Conservation (phyloP, 2,113 vertebrate species). For the Rattus rattus region DNA sequence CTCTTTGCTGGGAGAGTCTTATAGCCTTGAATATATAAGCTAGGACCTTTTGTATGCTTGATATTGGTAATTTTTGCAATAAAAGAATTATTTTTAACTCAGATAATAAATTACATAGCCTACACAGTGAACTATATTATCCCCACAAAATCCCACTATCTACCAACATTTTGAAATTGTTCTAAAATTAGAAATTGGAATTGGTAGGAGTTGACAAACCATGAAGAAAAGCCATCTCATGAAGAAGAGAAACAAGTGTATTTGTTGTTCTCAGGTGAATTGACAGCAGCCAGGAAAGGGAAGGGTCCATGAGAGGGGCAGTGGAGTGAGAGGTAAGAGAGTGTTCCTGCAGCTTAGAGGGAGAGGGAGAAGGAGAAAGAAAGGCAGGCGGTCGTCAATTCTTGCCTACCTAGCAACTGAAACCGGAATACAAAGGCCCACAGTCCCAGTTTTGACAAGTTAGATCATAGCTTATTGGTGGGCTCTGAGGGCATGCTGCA, state of each 20-base stretch:
- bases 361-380: neutral
- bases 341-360: neutral
- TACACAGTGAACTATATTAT: neutral
- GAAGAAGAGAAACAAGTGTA: conserved; percentile 39
- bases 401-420: neutral
- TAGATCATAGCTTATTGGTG: neutral
- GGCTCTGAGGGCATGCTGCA: neutral
- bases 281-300: neutral
- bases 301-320: neutral
- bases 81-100: conserved; percentile 56
- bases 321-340: neutral
- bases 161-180: conserved; percentile 34
- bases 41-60: neutral
- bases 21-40: neutral
- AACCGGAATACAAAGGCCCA: neutral
- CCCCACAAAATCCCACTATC: neutral
- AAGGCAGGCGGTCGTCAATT: neutral
- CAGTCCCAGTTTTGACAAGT: neutral
- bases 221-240: conserved; percentile 36
- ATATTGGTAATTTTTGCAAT: conserved; percentile 51
- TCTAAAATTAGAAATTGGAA: conserved; percentile 63
- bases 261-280: neutral
- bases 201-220: conserved; percentile 48
- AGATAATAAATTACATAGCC: conserved; percentile 23
- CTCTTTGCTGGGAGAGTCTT: neutral